These are phyloP conservation scores for Sebastes minor DNA, from an alignment of 2,797 vertebrate genomes.

Conservation along the genomic window DNA sequence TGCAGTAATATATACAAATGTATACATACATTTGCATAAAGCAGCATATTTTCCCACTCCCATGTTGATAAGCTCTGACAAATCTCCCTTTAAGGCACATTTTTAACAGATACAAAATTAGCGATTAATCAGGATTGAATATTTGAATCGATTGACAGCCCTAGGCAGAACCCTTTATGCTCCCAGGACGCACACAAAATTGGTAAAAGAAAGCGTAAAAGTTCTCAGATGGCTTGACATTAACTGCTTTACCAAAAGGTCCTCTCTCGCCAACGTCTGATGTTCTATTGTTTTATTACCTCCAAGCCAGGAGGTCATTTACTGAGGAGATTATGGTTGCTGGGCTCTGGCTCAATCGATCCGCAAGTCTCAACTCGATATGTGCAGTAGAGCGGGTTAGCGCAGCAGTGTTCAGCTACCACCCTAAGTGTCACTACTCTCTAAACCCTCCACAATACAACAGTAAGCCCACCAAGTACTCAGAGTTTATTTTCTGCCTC, in stretches of 20 bases:
- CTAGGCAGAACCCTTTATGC: background rate
- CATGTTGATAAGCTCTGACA: background rate
- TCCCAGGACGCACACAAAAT: background rate
- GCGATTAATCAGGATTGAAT: background rate
- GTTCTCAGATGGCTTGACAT: conserved; percentile 24
- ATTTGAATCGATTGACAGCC: background rate
- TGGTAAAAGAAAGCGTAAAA: conserved; percentile 13
- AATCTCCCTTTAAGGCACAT: background rate
- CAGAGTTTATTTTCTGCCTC: conserved; percentile 29
- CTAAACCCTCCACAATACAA: conserved; percentile 36
- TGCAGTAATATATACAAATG: background rate
- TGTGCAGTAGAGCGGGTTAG: conserved; percentile 41
- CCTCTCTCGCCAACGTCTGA: conserved; percentile 30
- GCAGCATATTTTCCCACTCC: background rate
- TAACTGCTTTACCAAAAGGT: conserved; percentile 8
- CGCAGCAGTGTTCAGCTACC: conserved; percentile 41
- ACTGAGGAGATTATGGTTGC: conserved; percentile 70
- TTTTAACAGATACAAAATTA: background rate
- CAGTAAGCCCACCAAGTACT: background rate
- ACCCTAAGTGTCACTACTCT: conserved; percentile 15
- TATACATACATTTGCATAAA: background rate
- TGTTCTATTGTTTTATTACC: conserved; percentile 56
- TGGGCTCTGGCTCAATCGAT: conserved; percentile 63
- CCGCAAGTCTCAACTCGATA: conserved; percentile 53
- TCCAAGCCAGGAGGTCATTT: conserved; percentile 53